Conservation (phyloP, 2,113 vertebrate genomes). For the Xiphias gladius region DNA sequence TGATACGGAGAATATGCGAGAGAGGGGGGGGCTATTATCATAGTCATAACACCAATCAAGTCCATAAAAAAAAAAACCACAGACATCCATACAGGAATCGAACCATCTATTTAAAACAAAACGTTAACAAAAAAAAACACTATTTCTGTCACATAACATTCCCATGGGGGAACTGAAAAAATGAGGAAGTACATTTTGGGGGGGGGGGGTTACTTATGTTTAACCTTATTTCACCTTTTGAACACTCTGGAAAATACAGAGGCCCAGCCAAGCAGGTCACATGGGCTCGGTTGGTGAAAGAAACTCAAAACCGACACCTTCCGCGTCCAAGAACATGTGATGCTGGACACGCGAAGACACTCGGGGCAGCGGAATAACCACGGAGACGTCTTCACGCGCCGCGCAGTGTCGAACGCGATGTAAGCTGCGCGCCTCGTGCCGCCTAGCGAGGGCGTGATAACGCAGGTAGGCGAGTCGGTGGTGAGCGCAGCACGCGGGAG, state of each 20-base stretch:
- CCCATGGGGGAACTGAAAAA: background rate
- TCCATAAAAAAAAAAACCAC: slow-evolving; percentile 14
- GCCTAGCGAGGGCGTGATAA: background rate
- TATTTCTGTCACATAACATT: background rate
- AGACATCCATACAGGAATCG: background rate
- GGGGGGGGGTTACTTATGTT: slow-evolving; percentile 36
- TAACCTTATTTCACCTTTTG: slow-evolving; percentile 79
- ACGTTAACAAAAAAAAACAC: background rate
- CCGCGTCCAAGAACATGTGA: slow-evolving; percentile 84
- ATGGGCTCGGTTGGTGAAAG: slow-evolving; percentile 81
- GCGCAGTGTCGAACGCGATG: background rate
- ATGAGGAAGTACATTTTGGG: background rate
- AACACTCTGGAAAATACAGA: slow-evolving; percentile 70
- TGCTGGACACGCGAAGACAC: slow-evolving; percentile 64
- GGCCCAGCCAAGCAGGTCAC: slow-evolving; percentile 75
- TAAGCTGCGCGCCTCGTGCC: too few relatives aligned
- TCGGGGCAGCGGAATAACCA: slow-evolving; percentile 25
- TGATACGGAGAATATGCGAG: slow-evolving; percentile 53
- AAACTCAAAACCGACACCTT: slow-evolving; percentile 86
- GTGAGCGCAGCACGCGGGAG: background rate
- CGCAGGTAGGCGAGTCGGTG: background rate
- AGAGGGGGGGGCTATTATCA: slow-evolving; percentile 32
- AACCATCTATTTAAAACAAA: background rate
- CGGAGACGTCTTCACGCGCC: slow-evolving; percentile 28
- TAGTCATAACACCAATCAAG: slow-evolving; percentile 39